phyloP scores from a whole-genome alignment of 1,140 invertebrate species.

The Drosophila kohkoa region DNA sequence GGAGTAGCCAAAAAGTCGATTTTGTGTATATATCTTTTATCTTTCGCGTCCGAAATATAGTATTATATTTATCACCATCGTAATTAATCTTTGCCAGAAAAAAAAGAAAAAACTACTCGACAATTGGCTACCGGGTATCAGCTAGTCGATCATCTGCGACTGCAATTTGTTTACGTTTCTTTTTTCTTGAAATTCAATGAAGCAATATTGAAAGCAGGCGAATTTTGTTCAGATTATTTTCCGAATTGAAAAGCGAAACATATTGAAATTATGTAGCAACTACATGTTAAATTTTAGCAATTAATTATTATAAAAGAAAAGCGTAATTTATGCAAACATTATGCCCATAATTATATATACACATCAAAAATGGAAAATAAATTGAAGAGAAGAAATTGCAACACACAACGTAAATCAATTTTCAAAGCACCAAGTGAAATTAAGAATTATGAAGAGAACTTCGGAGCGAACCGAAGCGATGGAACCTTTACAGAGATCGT shows the following conservation, averaged over 20 bases:
- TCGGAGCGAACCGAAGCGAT: constrained; percentile 19
- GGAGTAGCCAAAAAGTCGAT: background rate
- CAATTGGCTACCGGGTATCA: constrained; percentile 5
- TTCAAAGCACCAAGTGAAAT: constrained; percentile 61
- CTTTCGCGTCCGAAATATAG: too few relatives aligned
- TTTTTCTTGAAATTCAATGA: constrained; percentile 34
- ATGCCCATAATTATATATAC: constrained; percentile 35
- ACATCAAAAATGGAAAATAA: constrained; percentile 24
- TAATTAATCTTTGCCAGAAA: background rate
- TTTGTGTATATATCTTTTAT: too few relatives aligned
- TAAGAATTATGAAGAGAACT: constrained; percentile 12
- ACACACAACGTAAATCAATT: constrained; percentile 48
- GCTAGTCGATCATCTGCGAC: constrained; percentile 4
- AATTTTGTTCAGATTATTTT: constrained; percentile 15
- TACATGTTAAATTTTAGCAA: constrained; percentile 80
- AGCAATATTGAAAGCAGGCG: constrained; percentile 51
- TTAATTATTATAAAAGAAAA: constrained; percentile 54
- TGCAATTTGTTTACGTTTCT: constrained; percentile 9
- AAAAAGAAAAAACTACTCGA: background rate
- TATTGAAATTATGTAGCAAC: constrained; percentile 80
- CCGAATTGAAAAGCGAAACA: constrained; percentile 51
- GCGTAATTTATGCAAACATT: constrained; percentile 22
- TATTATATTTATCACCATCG: too few relatives aligned
- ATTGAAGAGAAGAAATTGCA: background rate
- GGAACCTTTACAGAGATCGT: background rate